phyloP scores from a whole-genome alignment of 2,113 vertebrate species.

The Neogobius melanostomus region DNA sequence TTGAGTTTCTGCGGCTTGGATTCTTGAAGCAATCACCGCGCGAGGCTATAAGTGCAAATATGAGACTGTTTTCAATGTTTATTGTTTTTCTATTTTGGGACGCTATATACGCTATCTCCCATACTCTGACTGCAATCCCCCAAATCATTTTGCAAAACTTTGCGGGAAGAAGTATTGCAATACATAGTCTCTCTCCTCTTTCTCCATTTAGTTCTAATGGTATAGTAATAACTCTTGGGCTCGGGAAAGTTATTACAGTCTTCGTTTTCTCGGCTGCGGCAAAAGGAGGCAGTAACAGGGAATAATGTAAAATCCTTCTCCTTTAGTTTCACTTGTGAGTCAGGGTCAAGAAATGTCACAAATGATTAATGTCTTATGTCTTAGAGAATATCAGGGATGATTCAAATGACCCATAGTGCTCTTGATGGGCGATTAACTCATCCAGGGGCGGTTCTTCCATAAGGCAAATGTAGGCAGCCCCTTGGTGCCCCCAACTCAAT shows the following conservation, averaged over 20 bases:
- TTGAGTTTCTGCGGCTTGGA: conserved; percentile 37
- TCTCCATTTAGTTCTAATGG: conserved; percentile 55
- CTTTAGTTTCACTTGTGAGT: conserved; percentile 28
- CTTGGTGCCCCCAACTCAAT: too few species aligned
- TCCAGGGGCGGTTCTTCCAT: too few species aligned
- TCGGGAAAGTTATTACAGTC: conserved; percentile 54
- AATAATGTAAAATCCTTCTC: conserved; percentile 16
- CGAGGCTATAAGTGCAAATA: conserved; percentile 34
- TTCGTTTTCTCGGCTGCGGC: conserved; percentile 37
- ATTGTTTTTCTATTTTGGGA: conserved; percentile 28
- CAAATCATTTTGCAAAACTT: conserved; percentile 55
- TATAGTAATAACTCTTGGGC: conserved; percentile 59
- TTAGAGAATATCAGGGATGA: conserved; percentile 5
- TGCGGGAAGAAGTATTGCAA: conserved; percentile 19
- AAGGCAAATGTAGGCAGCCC: too few species aligned
- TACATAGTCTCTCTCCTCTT: conserved; percentile 31
- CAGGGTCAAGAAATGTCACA: conserved; percentile 11
- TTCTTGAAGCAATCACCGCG: conserved; percentile 43
- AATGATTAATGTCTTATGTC: conserved; percentile 14
- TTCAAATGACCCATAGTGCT: neutral
- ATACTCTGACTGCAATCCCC: conserved; percentile 54
- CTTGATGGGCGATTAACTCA: neutral
- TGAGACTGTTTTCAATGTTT: conserved; percentile 39
- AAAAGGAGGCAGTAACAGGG: conserved; percentile 38
- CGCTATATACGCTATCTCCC: conserved; percentile 43